Percentiles rank a stretch among this genome's conserved stretches.
Evolutionary conservation across 2,113 vertebrate genomes (phyloP).

Genomic region (Semnornis frantzii): DNA sequence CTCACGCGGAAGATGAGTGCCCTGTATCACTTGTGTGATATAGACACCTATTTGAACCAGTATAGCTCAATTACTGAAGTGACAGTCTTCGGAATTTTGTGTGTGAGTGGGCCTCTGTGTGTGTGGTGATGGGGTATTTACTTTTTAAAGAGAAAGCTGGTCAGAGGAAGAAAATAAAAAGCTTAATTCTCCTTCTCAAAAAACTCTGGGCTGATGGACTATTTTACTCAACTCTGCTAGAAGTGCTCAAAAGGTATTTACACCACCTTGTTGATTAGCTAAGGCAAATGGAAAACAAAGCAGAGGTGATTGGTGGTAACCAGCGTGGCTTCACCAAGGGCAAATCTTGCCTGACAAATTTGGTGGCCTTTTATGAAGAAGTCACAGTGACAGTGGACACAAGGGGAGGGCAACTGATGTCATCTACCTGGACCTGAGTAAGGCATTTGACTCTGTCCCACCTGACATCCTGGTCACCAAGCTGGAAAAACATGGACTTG

Average conservation of each 20-base stretch:
- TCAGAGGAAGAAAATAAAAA: not conserved
- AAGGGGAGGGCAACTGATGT: too few relatives aligned
- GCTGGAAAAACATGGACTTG: too few relatives aligned
- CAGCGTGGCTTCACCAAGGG: too few relatives aligned
- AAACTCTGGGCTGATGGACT: constrained; percentile 21
- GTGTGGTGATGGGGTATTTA: not conserved
- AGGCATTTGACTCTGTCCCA: too few relatives aligned
- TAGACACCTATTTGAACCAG: not conserved
- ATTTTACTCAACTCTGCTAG: constrained; percentile 52
- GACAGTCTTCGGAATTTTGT: not conserved
- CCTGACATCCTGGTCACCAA: too few relatives aligned
- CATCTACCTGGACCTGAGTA: too few relatives aligned
- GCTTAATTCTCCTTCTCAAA: constrained; percentile 44
- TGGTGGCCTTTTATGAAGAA: too few relatives aligned
- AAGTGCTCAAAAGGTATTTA: constrained; percentile 16
- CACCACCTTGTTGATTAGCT: not conserved
- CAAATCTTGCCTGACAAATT: too few relatives aligned
- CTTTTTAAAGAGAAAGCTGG: not conserved
- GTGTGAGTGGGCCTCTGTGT: not conserved
- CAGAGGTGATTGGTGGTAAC: too few relatives aligned
- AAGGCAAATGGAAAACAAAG: too few relatives aligned
- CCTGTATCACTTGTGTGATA: not conserved
- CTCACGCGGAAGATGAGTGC: not conserved
- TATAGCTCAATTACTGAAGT: not conserved
- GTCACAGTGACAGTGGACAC: too few relatives aligned